Conservation (phyloP, 2,888 invertebrate species). For the Phrixothrix hirtus region DNA sequence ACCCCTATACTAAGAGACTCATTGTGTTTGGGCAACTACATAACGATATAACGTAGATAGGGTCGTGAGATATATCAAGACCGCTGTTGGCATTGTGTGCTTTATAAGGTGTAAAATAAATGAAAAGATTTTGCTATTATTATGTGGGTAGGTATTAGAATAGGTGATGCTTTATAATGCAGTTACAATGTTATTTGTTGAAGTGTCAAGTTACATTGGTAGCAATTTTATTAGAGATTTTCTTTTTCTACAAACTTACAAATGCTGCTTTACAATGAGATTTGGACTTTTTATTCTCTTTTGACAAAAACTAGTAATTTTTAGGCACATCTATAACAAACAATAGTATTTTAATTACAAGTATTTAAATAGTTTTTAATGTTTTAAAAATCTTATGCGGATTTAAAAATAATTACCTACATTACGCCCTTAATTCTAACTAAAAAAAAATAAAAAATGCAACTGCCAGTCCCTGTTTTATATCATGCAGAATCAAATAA, state of each 20-base stretch:
- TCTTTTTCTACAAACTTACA: conserved; percentile 11
- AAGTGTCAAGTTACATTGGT: conserved; percentile 36
- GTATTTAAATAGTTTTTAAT: not conserved
- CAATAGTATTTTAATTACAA: not conserved
- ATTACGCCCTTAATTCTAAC: too few species aligned
- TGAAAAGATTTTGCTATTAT: conserved; percentile 40
- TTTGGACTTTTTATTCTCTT: conserved; percentile 10
- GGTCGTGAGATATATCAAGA: conserved; percentile 43
- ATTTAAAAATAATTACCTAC: too few species aligned
- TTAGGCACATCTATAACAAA: too few species aligned
- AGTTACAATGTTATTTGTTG: conserved; percentile 42
- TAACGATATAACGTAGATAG: conserved; percentile 44
- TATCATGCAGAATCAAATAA: too few species aligned
- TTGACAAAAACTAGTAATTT: not conserved
- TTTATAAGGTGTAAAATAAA: conserved; percentile 43
- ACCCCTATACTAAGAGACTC: conserved; percentile 34
- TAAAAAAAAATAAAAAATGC: too few species aligned
- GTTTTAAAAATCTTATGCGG: not conserved
- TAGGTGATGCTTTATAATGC: conserved; percentile 47
- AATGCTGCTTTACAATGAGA: conserved; percentile 14
- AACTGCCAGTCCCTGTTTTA: too few species aligned
- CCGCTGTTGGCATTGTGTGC: conserved; percentile 34
- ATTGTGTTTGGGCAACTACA: conserved; percentile 41
- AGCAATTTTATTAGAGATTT: conserved; percentile 21
- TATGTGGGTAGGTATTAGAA: conserved; percentile 41